Evolutionary conservation across 1,140 invertebrate species (phyloP).

Genomic region (Pseudoatta argentina): DNA sequence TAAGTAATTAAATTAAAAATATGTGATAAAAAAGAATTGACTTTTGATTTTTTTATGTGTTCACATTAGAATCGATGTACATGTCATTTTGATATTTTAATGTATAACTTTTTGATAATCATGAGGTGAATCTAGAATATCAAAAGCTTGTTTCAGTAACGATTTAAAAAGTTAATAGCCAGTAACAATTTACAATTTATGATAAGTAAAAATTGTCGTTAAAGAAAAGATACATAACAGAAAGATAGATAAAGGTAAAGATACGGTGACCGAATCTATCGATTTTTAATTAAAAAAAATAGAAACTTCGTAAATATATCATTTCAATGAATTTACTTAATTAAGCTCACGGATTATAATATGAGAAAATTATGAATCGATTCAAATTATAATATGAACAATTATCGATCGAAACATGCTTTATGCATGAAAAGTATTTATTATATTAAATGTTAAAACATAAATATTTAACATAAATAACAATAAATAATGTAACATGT

Average conservation of each 20-base stretch:
- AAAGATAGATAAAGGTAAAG: too few relatives aligned
- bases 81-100: neutral
- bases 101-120: neutral
- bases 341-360: neutral
- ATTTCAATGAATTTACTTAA: slow-evolving; percentile 3
- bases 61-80: neutral
- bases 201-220: neutral
- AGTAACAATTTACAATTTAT: neutral
- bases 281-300: neutral
- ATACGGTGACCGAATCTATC: neutral
- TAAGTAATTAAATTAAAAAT: neutral
- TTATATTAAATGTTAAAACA: slow-evolving; percentile 13
- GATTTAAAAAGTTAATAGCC: neutral
- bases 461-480: neutral
- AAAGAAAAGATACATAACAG: neutral
- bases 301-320: neutral
- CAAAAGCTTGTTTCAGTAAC: neutral
- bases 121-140: neutral
- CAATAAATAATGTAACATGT: too few relatives aligned
- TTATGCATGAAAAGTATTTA: neutral
- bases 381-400: slow-evolving; percentile 9
- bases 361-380: slow-evolving; percentile 11
- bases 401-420: slow-evolving; percentile 6
- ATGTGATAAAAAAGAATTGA: neutral
- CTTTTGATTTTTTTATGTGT: neutral